Percentiles rank a stretch among this genome's conserved stretches.
phyloP scores from a whole-genome alignment of 2,888 invertebrate genomes.

The Microctonus brassicae region DNA sequence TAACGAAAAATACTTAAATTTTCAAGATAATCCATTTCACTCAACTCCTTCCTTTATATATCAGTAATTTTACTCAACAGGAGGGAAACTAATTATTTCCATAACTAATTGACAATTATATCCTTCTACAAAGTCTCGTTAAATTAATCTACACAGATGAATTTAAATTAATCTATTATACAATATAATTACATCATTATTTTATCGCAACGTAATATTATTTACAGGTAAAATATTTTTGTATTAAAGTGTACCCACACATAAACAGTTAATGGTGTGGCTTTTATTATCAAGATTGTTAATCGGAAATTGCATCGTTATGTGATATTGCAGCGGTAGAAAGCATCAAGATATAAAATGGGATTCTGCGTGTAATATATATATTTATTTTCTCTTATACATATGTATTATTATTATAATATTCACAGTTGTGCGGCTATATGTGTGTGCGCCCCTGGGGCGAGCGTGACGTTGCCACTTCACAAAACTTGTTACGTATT shows the following conservation, averaged over 20 bases:
- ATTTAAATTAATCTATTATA: neutral
- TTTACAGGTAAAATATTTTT: neutral
- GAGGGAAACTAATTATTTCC: neutral
- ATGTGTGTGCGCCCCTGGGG: slow-evolving; percentile 27
- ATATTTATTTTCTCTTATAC: slow-evolving; percentile 38
- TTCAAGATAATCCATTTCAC: neutral
- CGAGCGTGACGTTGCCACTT: slow-evolving; percentile 44
- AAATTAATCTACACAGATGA: neutral
- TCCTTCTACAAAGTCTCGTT: neutral
- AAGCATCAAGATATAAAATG: slow-evolving; percentile 39
- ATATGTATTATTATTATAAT: too few species aligned
- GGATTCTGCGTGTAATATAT: slow-evolving; percentile 37
- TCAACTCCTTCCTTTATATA: neutral
- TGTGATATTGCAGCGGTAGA: slow-evolving; percentile 25
- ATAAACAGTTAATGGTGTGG: neutral
- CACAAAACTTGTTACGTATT: slow-evolving; percentile 45
- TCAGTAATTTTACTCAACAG: neutral
- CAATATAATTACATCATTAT: neutral
- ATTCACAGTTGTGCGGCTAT: neutral
- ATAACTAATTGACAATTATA: neutral
- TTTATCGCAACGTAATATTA: neutral
- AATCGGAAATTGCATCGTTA: slow-evolving; percentile 27
- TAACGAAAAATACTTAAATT: too few species aligned
- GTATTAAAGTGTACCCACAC: neutral
- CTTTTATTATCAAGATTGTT: neutral